A percentile compares a stretch with the other conserved stretches of the same genome.
Evolutionary conservation across 2,888 invertebrate genomes (phyloP).

Genomic region (Trissolcus brochymenae): DNA sequence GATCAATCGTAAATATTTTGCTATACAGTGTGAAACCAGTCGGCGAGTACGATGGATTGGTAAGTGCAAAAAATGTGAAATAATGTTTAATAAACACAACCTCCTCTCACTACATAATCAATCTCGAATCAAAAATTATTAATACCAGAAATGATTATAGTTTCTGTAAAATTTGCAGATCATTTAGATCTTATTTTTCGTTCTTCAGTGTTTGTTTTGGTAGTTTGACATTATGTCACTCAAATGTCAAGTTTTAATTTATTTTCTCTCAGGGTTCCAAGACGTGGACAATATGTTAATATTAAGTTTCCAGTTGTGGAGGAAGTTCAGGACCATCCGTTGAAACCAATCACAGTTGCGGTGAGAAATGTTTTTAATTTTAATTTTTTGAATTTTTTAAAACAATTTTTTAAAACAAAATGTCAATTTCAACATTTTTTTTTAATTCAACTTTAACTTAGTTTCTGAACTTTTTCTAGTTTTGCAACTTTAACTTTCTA

Average conservation of each 20-base stretch:
- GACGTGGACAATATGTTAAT: constrained; percentile 63
- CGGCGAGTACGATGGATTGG: not conserved
- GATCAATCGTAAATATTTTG: no score
- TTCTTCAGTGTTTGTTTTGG: not conserved
- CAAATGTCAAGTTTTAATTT: not conserved
- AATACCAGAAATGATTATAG: no score
- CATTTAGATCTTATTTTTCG: no score
- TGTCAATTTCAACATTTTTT: no score
- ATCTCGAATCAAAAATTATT: no score
- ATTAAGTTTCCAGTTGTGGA: constrained; percentile 63
- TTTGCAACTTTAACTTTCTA: not conserved
- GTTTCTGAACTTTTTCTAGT: not conserved
- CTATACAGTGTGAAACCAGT: not conserved
- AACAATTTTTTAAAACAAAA: not conserved
- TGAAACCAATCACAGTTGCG: constrained; percentile 78
- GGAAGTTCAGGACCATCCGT: constrained; percentile 79
- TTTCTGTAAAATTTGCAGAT: no score
- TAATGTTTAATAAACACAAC: constrained; percentile 6
- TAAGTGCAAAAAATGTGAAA: constrained; percentile 2
- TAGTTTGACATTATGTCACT: not conserved
- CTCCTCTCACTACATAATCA: not conserved
- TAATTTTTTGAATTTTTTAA: constrained; percentile 1
- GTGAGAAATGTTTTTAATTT: constrained; percentile 64
- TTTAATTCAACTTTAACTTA: not conserved
- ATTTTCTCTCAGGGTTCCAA: constrained; percentile 64